Base-by-base conservation (phyloP, 1,140 invertebrate species). In the Bombyx mori region DNA sequence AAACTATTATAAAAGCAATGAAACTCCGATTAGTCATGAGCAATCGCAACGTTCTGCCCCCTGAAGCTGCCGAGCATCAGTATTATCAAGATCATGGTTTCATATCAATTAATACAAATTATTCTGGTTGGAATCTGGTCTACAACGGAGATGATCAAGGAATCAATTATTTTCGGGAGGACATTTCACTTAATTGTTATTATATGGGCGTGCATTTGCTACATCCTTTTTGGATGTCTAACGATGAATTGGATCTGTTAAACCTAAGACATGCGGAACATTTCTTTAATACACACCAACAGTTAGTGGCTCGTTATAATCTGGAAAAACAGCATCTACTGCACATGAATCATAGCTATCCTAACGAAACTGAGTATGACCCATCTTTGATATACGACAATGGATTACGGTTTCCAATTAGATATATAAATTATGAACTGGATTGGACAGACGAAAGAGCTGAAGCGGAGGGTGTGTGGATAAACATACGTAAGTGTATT, bases 161-260 rank as follows among this genome's bases (percentile, higher is more conserved):
- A 53, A 62, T 95, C 9, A 89, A 91, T 44, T 95, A 95, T 82
- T 94, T 93, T 81, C 92, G 90, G 50, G 92, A 95, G 75, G 93
- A 94, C 72, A 87, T 92, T 60, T 89, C 89, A 48, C 79, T 94
- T 10, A 95, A 94, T 78, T 84, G 91, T n/a, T 93, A 90, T 77
- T 92, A 94, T 83, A 93, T 90, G 77, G 92, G 93, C 64, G 82
- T 92, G 73, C 91, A 93, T 65, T 73, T 91, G 54, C 77, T 90
- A 44, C 92, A 92, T 77, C 92, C 93, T 43, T 91, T 90, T 88
- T 93, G 91, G 91, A 77, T 93, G 73, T 85, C 78, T 26, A 89
- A 88, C 54, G 87, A 89, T 48, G 89, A 90, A 42, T 77, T 89
- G 35, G 85, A 87, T 22, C 84, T 88, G 58, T 88, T 88, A 22